These are phyloP conservation scores for Pseudoatta argentina DNA, from an alignment of 1,140 invertebrate genomes.

Conservation along the genomic window DNA sequence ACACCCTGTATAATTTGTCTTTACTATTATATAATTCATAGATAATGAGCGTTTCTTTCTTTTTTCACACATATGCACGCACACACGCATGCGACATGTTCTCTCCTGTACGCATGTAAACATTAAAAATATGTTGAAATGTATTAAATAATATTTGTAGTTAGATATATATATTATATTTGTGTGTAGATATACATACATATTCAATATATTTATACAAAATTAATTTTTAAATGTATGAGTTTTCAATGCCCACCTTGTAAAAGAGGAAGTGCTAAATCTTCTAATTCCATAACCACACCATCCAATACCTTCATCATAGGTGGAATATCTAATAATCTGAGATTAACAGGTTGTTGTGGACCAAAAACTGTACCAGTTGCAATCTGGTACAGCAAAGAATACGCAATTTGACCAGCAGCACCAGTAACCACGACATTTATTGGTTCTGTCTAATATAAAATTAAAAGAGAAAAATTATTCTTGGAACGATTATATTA, in stretches of 20 bases:
- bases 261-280: slow-evolving; percentile 98
- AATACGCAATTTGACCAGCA: slow-evolving; percentile 99
- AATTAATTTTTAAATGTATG: neutral
- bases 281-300: slow-evolving; percentile 98
- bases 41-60: no score
- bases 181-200: neutral
- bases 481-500: neutral
- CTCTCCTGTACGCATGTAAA: no score
- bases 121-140: no score
- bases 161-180: no score
- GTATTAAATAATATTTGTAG: no score
- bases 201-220: neutral
- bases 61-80: neutral
- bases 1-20: neutral
- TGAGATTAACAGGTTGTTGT: slow-evolving; percentile 95
- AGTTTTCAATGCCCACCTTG: slow-evolving; percentile 84
- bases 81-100: no score
- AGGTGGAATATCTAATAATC: slow-evolving; percentile 97
- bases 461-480: slow-evolving; percentile 6
- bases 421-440: slow-evolving; percentile 99
- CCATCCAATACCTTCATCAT: slow-evolving; percentile 98
- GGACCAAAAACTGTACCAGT: slow-evolving; percentile 98
- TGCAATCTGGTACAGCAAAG: slow-evolving; percentile 96
- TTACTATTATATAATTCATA: neutral
- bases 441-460: slow-evolving; percentile 91